These are phyloP conservation scores for Balaenoptera acutorostrata DNA, from an alignment of 2,113 vertebrate genomes.

Conservation along the genomic window DNA sequence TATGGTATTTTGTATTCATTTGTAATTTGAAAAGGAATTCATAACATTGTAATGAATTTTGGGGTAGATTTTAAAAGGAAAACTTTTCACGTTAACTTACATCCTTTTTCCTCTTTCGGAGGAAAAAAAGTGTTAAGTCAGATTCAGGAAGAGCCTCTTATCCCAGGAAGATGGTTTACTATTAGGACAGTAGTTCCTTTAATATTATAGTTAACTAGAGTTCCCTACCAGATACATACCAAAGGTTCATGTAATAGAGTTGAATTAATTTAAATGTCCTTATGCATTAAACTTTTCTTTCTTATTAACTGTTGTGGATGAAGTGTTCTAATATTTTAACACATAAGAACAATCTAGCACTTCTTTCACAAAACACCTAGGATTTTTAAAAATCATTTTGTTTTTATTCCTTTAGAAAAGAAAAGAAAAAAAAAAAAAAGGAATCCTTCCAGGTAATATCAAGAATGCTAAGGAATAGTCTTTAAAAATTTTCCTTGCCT, in stretches of 20 bases:
- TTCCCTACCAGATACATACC: neutral
- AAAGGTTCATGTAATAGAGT: neutral
- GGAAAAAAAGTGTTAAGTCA: neutral
- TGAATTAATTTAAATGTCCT: slow-evolving; percentile 6
- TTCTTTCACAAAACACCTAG: neutral
- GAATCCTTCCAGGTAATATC: neutral
- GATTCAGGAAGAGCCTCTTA: neutral
- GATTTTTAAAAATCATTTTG: neutral
- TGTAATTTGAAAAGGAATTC: neutral
- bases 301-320: neutral
- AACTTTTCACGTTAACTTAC: neutral
- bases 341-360: neutral
- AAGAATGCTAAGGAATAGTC: neutral
- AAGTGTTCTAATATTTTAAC: neutral
- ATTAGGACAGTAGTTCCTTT: neutral
- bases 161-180: neutral
- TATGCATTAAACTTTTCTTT: neutral
- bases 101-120: neutral
- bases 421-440: neutral
- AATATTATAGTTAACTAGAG: neutral
- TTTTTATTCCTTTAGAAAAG: slow-evolving; percentile 8
- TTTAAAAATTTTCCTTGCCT: neutral
- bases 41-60: neutral
- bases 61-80: neutral
- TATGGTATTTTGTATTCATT: neutral